Conservation (phyloP, 2,113 vertebrate genomes). For the Pygathrix nemaeus region DNA sequence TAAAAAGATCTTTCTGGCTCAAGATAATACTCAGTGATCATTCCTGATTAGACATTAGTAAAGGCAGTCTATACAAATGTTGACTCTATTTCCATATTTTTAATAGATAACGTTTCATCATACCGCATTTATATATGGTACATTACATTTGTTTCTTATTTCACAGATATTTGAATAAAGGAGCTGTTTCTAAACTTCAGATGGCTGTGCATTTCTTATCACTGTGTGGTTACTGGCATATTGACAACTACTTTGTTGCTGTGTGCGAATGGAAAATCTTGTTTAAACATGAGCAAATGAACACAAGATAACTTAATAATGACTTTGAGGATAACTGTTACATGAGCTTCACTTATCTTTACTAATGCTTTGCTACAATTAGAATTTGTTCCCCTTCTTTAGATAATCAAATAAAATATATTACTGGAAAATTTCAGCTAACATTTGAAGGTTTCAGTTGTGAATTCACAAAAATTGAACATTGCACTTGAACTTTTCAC, state of each 20-base stretch:
- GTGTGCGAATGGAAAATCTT: not conserved
- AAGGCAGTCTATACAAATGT: not conserved
- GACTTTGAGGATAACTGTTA: constrained; percentile 43
- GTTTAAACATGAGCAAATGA: constrained; percentile 39
- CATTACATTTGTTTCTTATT: not conserved
- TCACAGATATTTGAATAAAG: not conserved
- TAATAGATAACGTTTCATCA: not conserved
- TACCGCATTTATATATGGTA: not conserved
- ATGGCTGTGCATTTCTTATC: not conserved
- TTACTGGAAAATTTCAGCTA: constrained; percentile 24
- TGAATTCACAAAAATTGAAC: constrained; percentile 41
- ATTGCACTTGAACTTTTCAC: not conserved
- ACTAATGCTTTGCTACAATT: not conserved
- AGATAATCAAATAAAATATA: constrained; percentile 41
- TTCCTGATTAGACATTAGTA: not conserved
- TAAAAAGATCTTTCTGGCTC: not conserved
- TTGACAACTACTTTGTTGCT: not conserved
- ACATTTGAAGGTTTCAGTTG: constrained; percentile 18
- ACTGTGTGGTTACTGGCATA: not conserved
- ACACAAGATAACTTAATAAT: constrained; percentile 21
- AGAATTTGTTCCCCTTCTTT: constrained; percentile 40
- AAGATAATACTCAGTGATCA: not conserved
- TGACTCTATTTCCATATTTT: not conserved
- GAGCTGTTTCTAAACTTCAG: not conserved
- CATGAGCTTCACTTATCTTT: not conserved